Evolutionary conservation across 2,797 vertebrate genomes (phyloP), one percentile per base, ranked within the genome.

Genomic region (Prionace glauca): DNA sequence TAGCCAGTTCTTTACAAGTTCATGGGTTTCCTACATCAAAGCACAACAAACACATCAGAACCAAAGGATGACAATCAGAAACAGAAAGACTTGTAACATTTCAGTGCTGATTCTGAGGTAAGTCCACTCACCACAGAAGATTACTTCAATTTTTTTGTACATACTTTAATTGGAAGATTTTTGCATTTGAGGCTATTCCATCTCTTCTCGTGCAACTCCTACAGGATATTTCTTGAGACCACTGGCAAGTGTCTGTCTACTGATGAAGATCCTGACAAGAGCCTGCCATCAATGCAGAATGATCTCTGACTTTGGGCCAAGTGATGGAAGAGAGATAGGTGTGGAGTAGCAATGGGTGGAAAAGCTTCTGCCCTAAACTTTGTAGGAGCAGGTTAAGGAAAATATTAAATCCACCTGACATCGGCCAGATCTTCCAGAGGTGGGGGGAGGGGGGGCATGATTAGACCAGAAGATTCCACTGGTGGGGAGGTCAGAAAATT

Each of bases 31-130:
- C 90, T 92, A 69, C 22, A 69, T 67, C n/a, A 92, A 36, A 92
- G 90, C 20, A 92, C 90, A 92, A 92, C 36, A 92, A 41, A 92
- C 65, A 92, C 18, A 92, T 92, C 36, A 92, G 90, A 92, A 41
- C 22, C 9, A 20, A 65, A 69, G 22, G n/a, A n/a, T 62, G 67
- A 9, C 41, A 67, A 36, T 92, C 65, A 92, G n/a, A 22, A 65
- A 92, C 36, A 92, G 32, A 62, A 69, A 92, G 62, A n/a, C 90
- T 92, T 67, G 81, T 84, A 67, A 92, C 36, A 92, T 92, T 69
- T 36, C n/a, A 36, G 69, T 36, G 62, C 36, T 92, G 36, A 69
- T 24, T 67, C 62, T 67, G 90, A 36, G 36, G 7, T 18, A 36
- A 84, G 81, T 45, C n/a, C 9, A 41, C 41, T 41, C 41, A 41